Evolutionary conservation across 2,797 vertebrate species (phyloP).

Genomic region (Micrastur ruficollis): DNA sequence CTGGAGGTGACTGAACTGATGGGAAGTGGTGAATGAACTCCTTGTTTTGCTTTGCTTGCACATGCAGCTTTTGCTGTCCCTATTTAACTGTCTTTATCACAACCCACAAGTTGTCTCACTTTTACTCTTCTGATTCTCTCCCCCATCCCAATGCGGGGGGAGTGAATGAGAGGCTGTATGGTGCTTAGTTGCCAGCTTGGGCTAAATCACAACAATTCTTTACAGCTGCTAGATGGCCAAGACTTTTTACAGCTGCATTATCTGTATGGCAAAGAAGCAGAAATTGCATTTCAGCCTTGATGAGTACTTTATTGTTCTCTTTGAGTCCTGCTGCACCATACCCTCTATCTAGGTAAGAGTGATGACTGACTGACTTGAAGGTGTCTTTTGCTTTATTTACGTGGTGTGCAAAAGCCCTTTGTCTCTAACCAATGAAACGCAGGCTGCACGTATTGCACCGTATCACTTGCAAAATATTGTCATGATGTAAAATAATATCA

Average conservation of each 20-base stretch:
- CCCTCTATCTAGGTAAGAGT: neutral
- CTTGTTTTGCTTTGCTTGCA: neutral
- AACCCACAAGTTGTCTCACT: neutral
- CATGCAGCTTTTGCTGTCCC: neutral
- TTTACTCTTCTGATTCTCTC: neutral
- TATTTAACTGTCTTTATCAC: neutral
- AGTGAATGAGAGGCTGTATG: neutral
- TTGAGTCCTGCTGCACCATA: neutral
- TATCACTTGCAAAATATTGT: neutral
- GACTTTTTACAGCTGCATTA: neutral
- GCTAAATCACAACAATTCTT: neutral
- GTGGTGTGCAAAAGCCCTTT: neutral
- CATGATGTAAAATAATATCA: neutral
- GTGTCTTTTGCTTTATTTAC: neutral
- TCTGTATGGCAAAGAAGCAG: neutral
- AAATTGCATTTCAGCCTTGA: neutral
- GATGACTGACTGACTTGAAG: neutral
- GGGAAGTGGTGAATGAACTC: neutral
- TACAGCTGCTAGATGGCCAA: neutral
- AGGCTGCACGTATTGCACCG: neutral
- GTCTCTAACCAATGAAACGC: neutral
- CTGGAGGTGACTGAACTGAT: neutral
- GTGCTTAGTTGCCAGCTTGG: neutral
- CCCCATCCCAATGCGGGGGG: accelerated
- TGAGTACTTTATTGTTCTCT: neutral